phyloP scores from a whole-genome alignment of 2,113 vertebrate species.

The Pelecanus crispus region DNA sequence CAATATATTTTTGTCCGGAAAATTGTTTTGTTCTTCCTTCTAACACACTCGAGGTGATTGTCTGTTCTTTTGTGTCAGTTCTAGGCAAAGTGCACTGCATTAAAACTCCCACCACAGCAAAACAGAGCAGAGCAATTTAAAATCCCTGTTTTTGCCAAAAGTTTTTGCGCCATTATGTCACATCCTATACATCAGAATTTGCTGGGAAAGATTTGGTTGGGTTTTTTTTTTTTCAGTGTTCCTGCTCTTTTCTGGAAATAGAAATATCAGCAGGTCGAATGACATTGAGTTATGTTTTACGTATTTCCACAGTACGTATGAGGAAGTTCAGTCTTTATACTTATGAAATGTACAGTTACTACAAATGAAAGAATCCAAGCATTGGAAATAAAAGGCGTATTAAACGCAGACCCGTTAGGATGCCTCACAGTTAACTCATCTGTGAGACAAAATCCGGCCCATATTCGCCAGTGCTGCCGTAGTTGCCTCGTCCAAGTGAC shows the following conservation, averaged over 20 bases:
- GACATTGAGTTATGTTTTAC: neutral
- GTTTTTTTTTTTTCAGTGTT: neutral
- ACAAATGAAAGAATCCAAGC: neutral
- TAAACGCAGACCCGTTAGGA: neutral
- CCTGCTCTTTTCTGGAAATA: neutral
- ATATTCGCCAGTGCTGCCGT: neutral
- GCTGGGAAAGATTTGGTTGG: neutral
- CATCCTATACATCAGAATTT: neutral
- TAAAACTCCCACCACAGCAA: neutral
- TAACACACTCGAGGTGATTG: neutral
- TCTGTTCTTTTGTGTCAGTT: neutral
- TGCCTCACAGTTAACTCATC: neutral
- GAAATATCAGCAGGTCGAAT: neutral
- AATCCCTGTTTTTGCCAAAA: neutral
- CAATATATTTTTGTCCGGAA: neutral
- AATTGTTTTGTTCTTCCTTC: neutral
- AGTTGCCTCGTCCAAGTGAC: neutral
- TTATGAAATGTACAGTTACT: neutral
- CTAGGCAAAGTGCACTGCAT: neutral
- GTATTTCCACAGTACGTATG: neutral
- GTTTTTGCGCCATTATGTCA: conserved; percentile 19
- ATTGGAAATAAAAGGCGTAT: neutral
- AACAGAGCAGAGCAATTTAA: neutral
- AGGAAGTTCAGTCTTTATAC: neutral
- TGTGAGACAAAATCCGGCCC: neutral